A percentile compares a stretch with the other conserved stretches of the same genome.
Conservation (phyloP, 2,797 vertebrate species). For the Benthosema pterotum region DNA sequence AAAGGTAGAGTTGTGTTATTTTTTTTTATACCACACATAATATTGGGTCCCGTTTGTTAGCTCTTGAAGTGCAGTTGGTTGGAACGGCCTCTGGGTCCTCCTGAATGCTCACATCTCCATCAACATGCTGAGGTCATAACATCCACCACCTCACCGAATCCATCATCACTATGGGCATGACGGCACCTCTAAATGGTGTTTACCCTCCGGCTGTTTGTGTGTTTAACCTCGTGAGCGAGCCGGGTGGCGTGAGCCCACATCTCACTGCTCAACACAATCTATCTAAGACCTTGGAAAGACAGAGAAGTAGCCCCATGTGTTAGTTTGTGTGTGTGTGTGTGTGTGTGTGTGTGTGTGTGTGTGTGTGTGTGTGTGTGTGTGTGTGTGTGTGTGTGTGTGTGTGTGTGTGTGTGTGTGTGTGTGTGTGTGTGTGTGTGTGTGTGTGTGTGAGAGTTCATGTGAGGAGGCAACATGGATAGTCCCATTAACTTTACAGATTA, state of each 20-base stretch:
- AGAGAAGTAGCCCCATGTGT: background rate
- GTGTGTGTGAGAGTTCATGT: no score
- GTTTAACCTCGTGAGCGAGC: constrained; percentile 23
- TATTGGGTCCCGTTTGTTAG: no score
- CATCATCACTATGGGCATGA: constrained; percentile 26
- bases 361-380: background rate
- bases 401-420: no score
- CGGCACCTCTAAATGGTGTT: background rate
- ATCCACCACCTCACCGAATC: constrained; percentile 31
- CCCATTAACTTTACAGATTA: background rate
- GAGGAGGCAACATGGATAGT: background rate
- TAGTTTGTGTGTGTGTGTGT: background rate
- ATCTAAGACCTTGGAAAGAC: no score
- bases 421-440: background rate
- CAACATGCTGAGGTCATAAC: constrained; percentile 26
- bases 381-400: background rate
- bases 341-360: background rate
- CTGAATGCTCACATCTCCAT: constrained; percentile 24
- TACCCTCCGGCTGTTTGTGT: constrained; percentile 19
- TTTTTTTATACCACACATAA: no score
- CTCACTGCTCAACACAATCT: no score
- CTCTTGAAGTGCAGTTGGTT: no score
- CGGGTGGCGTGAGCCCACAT: background rate
- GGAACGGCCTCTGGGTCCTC: background rate
- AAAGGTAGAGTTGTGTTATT: no score